Evolutionary conservation across 2,113 vertebrate genomes (phyloP).

Genomic region (Phaethornis superciliosus): DNA sequence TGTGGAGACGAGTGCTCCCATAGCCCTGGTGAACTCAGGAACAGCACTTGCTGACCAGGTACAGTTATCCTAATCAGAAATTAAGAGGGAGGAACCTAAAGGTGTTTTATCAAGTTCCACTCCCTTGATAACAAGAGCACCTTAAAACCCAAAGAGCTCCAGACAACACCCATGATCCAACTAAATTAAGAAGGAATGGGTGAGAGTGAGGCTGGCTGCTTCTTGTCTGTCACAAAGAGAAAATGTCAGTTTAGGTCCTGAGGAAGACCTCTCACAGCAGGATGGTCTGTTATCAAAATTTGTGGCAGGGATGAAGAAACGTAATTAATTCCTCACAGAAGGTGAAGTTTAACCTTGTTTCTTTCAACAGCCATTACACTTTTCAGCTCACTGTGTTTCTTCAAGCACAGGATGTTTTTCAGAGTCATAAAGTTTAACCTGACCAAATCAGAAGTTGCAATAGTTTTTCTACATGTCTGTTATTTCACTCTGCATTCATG

Average conservation of each 20-base stretch:
- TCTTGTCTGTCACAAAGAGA: not conserved
- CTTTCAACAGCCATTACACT: not conserved
- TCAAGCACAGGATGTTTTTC: not conserved
- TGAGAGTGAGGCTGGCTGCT: not conserved
- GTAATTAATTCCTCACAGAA: not conserved
- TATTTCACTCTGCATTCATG: not conserved
- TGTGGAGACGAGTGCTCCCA: not conserved
- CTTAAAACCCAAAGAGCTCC: not conserved
- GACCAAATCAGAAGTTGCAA: not conserved
- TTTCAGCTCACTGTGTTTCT: not conserved
- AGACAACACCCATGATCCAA: fast-evolving
- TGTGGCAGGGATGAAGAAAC: not conserved
- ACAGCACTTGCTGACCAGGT: not conserved
- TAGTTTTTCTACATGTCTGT: not conserved
- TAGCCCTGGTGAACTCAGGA: not conserved
- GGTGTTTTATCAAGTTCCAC: not conserved
- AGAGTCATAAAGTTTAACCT: not conserved
- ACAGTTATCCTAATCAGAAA: not conserved
- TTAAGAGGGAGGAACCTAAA: not conserved
- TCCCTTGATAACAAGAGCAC: not conserved
- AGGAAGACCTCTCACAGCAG: fast-evolving
- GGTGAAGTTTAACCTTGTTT: not conserved
- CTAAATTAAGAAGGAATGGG: not conserved
- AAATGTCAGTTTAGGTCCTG: not conserved
- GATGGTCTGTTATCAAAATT: not conserved